Conservation (phyloP, 2,797 vertebrate species). For the Schizopygopsis malacanthus region DNA sequence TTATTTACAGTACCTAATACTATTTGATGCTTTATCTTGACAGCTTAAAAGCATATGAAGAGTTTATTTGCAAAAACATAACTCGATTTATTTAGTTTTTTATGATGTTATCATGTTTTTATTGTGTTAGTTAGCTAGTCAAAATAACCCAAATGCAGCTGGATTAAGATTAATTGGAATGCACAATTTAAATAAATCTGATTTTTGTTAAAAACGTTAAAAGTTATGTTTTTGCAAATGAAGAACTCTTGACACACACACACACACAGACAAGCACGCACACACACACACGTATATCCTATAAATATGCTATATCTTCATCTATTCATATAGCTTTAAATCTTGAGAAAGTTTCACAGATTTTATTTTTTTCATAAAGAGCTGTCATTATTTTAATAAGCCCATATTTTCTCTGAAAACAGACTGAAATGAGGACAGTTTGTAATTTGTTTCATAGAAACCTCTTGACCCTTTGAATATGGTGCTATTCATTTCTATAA, state of each 20-base stretch:
- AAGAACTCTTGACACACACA: too few species aligned
- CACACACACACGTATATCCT: not conserved
- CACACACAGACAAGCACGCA: too few species aligned
- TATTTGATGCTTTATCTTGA: not conserved
- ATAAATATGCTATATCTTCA: not conserved
- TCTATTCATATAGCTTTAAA: not conserved
- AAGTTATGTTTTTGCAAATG: too few species aligned
- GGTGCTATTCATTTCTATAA: not conserved
- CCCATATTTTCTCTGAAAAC: not conserved
- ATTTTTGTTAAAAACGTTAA: too few species aligned
- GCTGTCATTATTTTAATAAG: not conserved
- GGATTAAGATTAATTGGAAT: too few species aligned
- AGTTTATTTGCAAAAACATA: too few species aligned
- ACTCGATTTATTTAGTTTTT: too few species aligned
- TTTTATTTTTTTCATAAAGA: not conserved
- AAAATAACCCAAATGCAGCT: too few species aligned
- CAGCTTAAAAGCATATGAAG: not conserved
- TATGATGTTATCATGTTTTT: too few species aligned
- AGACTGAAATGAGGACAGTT: not conserved
- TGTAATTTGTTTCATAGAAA: not conserved
- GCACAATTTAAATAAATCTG: too few species aligned
- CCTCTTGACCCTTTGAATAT: not conserved
- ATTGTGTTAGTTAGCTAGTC: too few species aligned
- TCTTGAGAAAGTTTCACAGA: not conserved
- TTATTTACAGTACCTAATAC: not conserved